These are phyloP conservation scores for Ailuropoda melanoleuca DNA, from an alignment of 2,113 vertebrate species.

Conservation along the genomic window DNA sequence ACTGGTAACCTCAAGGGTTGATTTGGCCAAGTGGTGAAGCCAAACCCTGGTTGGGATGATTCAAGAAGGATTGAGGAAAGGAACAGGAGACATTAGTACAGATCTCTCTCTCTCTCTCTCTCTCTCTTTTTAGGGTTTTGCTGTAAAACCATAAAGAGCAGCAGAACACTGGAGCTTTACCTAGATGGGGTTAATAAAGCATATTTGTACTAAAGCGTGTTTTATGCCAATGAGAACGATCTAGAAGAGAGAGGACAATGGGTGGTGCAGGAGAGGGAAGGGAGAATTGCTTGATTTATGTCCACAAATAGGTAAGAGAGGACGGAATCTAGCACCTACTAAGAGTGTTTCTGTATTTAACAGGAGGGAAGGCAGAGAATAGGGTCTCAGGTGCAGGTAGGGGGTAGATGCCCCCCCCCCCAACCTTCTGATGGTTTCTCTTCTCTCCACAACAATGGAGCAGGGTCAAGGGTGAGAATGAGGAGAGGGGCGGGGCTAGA, in stretches of 20 bases:
- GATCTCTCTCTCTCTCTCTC: neutral
- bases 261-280: neutral
- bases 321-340: neutral
- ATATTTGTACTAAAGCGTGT: rapidly evolving
- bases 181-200: neutral
- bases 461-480: neutral
- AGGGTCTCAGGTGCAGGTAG: neutral
- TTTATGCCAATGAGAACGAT: neutral
- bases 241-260: neutral
- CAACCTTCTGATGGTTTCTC: neutral
- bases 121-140: neutral
- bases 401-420: no score
- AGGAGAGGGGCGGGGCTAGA: neutral
- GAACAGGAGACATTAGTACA: neutral
- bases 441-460: neutral
- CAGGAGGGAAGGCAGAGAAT: neutral
- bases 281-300: neutral
- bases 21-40: slow-evolving; percentile 53
- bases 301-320: neutral
- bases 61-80: neutral
- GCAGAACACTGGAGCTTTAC: neutral
- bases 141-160: neutral
- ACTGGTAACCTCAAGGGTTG: neutral
- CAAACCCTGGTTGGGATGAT: neutral
- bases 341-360: neutral